Conservation (phyloP, 1,140 invertebrate species). For the Macrobrachium nipponense region DNA sequence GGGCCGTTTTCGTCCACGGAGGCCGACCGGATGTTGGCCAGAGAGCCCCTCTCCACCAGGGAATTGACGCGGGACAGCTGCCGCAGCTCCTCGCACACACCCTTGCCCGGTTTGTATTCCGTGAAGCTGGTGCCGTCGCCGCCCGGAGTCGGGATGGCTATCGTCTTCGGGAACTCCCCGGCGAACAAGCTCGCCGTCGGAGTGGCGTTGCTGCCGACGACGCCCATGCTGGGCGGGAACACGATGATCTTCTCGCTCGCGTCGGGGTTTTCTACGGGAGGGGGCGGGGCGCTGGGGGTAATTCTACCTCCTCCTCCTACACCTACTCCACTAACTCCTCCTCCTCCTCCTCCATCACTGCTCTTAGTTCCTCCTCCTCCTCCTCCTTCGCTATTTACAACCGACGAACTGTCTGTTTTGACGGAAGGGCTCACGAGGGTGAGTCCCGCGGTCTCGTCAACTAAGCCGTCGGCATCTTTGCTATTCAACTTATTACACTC, state of each 20-base stretch:
- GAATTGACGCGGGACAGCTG: slow-evolving; percentile 58
- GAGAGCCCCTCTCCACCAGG: slow-evolving; percentile 58
- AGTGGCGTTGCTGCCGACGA: too few species aligned
- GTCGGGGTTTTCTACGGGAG: too few species aligned
- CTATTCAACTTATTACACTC: neutral
- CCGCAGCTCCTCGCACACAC: slow-evolving; percentile 57
- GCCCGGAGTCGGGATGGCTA: slow-evolving; percentile 28
- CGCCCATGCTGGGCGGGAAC: too few species aligned
- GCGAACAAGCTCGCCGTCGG: too few species aligned
- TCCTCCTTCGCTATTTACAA: neutral
- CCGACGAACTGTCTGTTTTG: neutral
- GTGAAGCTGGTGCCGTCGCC: slow-evolving; percentile 31
- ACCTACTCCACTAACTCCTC: neutral
- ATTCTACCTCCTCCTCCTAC: neutral
- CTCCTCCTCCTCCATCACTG: neutral
- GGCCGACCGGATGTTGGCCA: slow-evolving; percentile 52
- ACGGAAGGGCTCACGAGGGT: neutral
- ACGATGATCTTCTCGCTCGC: too few species aligned
- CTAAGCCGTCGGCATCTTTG: slow-evolving; percentile 10
- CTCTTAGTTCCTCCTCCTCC: neutral
- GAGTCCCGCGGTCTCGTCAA: slow-evolving; percentile 11
- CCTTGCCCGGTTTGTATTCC: slow-evolving; percentile 42
- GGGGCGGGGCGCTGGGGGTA: neutral
- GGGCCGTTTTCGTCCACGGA: slow-evolving; percentile 46
- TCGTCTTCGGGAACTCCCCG: slow-evolving; percentile 27